Conservation (phyloP, 2,888 invertebrate genomes). For the Notodonta ziczac region DNA sequence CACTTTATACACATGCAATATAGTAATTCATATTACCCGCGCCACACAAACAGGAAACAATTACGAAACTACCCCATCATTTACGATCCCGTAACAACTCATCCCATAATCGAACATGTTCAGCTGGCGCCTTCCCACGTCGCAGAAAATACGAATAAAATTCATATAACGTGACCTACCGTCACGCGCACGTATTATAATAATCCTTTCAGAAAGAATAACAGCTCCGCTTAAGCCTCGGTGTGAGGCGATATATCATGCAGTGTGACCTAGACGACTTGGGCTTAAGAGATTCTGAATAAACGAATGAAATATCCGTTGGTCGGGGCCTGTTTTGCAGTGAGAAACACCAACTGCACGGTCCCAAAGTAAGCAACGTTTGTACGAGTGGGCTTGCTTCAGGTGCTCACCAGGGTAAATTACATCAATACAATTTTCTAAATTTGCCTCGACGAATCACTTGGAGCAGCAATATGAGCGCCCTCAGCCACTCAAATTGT, state of each 20-base stretch:
- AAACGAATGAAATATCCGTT: background rate
- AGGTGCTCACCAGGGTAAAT: no score
- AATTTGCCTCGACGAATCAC: no score
- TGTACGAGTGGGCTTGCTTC: no score
- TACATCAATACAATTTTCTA: no score
- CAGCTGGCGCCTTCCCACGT: background rate
- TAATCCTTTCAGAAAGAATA: slow-evolving; percentile 6
- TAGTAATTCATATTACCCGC: background rate
- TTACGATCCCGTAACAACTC: background rate
- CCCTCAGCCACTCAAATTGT: no score
- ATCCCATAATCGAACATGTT: background rate
- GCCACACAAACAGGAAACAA: background rate
- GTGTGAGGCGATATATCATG: slow-evolving; percentile 5
- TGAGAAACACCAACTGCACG: background rate
- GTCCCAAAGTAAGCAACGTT: background rate
- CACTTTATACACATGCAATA: no score
- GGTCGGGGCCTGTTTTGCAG: no score
- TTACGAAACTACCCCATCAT: background rate
- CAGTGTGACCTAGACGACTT: slow-evolving; percentile 1
- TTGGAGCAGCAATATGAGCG: no score
- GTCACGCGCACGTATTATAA: background rate
- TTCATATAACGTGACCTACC: background rate
- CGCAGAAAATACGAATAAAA: slow-evolving; percentile 1
- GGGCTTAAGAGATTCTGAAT: slow-evolving; percentile 1
- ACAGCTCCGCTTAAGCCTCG: background rate